These are phyloP conservation scores for Macrotrachela quadricornifera DNA, from an alignment of 1,140 invertebrate species.

Conservation along the genomic window DNA sequence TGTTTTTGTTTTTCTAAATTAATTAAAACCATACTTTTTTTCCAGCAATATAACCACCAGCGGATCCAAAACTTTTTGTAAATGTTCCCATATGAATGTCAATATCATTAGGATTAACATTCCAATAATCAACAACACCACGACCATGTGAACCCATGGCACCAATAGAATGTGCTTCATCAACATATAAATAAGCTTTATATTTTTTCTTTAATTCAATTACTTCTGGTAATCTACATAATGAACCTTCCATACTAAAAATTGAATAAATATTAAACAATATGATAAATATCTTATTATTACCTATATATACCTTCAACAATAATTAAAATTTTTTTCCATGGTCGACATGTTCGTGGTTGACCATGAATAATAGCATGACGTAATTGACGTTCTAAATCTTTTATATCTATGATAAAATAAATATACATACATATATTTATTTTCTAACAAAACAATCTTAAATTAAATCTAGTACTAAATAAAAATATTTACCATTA, in stretches of 20 bases:
- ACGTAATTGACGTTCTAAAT: constrained; percentile 58
- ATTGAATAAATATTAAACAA: background rate
- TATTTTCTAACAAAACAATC: constrained; percentile 1
- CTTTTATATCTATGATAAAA: constrained; percentile 51
- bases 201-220: constrained; percentile 81
- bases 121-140: constrained; percentile 67
- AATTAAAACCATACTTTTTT: constrained; percentile 37
- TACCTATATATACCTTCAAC: constrained; percentile 69
- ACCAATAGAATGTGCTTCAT: constrained; percentile 87
- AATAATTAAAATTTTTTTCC: constrained; percentile 78
- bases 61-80: constrained; percentile 79
- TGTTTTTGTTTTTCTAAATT: background rate
- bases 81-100: constrained; percentile 94
- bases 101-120: constrained; percentile 60
- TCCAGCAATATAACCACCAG: constrained; percentile 92
- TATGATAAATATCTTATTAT: background rate
- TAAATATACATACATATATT: background rate
- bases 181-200: constrained; percentile 65
- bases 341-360: constrained; percentile 50
- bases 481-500: constrained; percentile 25
- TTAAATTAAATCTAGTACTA: background rate
- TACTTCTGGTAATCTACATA: constrained; percentile 67
- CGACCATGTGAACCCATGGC: constrained; percentile 65
- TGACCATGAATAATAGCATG: constrained; percentile 58
- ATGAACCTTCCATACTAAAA: constrained; percentile 83